Base-by-base conservation (phyloP, 2,113 vertebrate genomes). In the Xiphias gladius region DNA sequence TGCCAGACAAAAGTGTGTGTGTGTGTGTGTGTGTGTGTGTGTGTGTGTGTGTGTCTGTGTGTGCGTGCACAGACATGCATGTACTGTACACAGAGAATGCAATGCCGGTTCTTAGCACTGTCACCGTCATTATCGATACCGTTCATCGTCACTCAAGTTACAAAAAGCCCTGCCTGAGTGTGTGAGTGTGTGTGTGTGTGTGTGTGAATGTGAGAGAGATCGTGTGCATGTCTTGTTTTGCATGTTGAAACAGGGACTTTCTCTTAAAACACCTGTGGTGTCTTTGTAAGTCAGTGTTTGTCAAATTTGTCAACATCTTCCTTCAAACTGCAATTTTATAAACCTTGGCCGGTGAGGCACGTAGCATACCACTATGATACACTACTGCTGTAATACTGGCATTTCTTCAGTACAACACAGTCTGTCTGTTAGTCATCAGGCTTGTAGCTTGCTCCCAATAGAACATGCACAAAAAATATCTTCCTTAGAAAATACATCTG, bases 71-170 rank as follows among this genome's bases (percentile, higher is more conserved):
- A 20, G 59, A 57, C 26, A 65, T 19, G 13, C 7, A 28, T 10
- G 1, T 1, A 35, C 13, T n/a, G 43, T 17, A 58, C 13, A 16
- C 55, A 28, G 12, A 46, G 19, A 30, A 1, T 54, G 39, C 13
- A 32, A 2, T 58, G 55, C 46, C 26, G 54, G 52, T 67, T 81
- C 6, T 78, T 26, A 24, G 0, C 30, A 41, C 9, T 20, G 7
- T 48, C 54, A 2, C 10, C 2, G 3, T 61, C 57, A 20, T 70
- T 7, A 58, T 50, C 46, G 28, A 62, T 26, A 52, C 37, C 0
- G 1, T 26, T 32, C n/a, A 48, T 22, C 10, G 11, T 35, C 26
- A 9, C 6, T 65, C 80, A 71, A 41, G 90, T 80, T 55, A 5
- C 28, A 28, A 73, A 83, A 78, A 10, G 86, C 62, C 64, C 20